Base-by-base conservation (phyloP, 2,113 vertebrate species). In the Anser brachyrhynchus region DNA sequence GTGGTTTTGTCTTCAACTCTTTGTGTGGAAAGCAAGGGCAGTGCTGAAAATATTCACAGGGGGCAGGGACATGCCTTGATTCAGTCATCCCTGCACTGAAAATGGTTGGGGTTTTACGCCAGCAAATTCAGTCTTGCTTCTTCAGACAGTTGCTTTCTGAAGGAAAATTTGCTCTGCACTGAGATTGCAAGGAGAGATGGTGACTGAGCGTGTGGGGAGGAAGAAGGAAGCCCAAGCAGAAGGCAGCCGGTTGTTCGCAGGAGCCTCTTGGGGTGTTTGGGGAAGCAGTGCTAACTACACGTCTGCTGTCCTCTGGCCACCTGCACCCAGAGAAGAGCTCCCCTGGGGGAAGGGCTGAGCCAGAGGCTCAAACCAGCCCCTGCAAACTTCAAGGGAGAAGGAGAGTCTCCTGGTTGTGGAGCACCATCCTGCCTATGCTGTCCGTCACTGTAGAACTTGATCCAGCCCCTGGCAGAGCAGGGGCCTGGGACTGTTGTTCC, bases 181-280 rank as follows among this genome's bases (percentile, higher is more conserved):
- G 74, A 64, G 54, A 14, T 41, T 66, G 35, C 73, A 86, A 49
- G 58, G 37, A 58, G 7, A 11, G 46, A 33, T 18, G 23, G 55
- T 57, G 51, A 71, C 52, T 0, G 3, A 44, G 29, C 3, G 1
- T 14, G 3, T 0, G 0, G 31, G 43, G 54, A 93, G 62, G 44
- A 85, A 91, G 8, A 7, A 4, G 23, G 35, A 54, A 74, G 31
- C 35, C 12, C 2, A 2, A 87, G 29, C 39, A 75, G 84, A 62
- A 91, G n/a, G 70, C 67, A 58, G 35, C 41, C 15, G 52, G 28
- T 69, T 1, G 4, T 28, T 89, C 3, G 4, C 52, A 37, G 64
- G 37, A 92, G 35, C n/a, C 37, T 91, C 55, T 88, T 29, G 6
- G 10, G 33, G 54, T 8, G 4, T 49, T 54, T 66, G 75, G n/a